A percentile compares a stretch with the other conserved stretches of the same genome.
Evolutionary conservation across 1,140 invertebrate genomes (phyloP).

Genomic region (Spodoptera litura): DNA sequence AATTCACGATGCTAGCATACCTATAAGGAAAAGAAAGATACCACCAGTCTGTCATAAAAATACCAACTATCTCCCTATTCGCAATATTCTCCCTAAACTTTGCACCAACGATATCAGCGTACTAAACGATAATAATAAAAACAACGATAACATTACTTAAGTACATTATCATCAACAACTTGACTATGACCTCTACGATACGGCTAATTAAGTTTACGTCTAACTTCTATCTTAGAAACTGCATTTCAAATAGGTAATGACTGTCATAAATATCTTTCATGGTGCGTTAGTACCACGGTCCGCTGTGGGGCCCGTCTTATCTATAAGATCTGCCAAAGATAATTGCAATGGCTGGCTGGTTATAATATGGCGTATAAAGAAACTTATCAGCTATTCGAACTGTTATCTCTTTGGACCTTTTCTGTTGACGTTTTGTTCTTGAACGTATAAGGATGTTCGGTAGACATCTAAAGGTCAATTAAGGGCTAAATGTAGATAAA

Average conservation of each 20-base stretch:
- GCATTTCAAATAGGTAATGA: conserved; percentile 42
- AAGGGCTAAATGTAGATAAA: not conserved
- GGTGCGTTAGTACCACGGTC: conserved; percentile 39
- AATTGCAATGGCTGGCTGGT: conserved; percentile 52
- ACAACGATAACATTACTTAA: conserved; percentile 18
- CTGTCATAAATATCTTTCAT: conserved; percentile 44
- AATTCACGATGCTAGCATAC: too few species aligned
- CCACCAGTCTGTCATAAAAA: too few species aligned
- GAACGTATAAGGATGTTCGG: conserved; percentile 15
- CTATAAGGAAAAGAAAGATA: too few species aligned
- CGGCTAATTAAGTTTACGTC: not conserved
- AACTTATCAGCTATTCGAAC: conserved; percentile 40
- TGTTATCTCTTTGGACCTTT: conserved; percentile 28
- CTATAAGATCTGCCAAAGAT: conserved; percentile 55
- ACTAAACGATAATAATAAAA: conserved; percentile 16
- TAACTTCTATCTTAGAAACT: conserved; percentile 38
- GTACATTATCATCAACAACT: conserved; percentile 27
- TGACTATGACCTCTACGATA: conserved; percentile 23
- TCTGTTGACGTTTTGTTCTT: conserved; percentile 17
- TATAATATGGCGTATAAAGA: conserved; percentile 54
- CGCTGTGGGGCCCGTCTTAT: conserved; percentile 58
- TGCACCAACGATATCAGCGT: not conserved
- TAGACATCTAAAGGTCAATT: conserved; percentile 14
- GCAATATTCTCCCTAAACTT: not conserved
- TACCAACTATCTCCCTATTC: not conserved